Conservation (phyloP, 2,888 invertebrate genomes). For the Leucophenga maculata region DNA sequence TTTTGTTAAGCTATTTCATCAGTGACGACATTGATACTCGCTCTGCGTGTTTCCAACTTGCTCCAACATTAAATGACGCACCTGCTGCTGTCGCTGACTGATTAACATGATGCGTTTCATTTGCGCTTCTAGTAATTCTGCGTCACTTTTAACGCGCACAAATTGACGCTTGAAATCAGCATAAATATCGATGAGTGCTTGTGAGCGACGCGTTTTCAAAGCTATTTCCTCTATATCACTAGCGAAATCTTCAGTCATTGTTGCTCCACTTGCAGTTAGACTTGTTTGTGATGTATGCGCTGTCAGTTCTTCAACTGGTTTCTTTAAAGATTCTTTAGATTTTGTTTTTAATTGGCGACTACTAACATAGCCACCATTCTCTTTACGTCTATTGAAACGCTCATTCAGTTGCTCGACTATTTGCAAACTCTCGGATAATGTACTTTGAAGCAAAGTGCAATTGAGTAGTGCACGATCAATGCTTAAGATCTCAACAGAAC, state of each 20-base stretch:
- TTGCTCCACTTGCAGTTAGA: not conserved
- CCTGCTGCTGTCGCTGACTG: not conserved
- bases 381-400: not conserved
- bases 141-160: not conserved
- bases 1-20: not conserved
- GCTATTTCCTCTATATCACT: not conserved
- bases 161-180: not conserved
- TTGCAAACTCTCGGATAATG: not conserved
- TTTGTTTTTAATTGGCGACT: too few relatives aligned
- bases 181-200: not conserved
- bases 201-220: not conserved
- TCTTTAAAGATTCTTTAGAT: too few relatives aligned
- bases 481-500: too few relatives aligned
- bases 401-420: not conserved
- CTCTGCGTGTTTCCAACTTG: not conserved
- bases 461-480: not conserved
- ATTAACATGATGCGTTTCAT: conserved; percentile 2
- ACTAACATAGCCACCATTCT: not conserved
- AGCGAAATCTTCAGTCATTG: not conserved
- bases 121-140: not conserved
- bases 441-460: not conserved
- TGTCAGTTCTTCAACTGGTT: too few relatives aligned
- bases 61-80: not conserved
- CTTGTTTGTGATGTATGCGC: not conserved
- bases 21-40: not conserved